These are phyloP conservation scores for Poliocrania exsul DNA, from an alignment of 2,797 vertebrate genomes.

Conservation along the genomic window DNA sequence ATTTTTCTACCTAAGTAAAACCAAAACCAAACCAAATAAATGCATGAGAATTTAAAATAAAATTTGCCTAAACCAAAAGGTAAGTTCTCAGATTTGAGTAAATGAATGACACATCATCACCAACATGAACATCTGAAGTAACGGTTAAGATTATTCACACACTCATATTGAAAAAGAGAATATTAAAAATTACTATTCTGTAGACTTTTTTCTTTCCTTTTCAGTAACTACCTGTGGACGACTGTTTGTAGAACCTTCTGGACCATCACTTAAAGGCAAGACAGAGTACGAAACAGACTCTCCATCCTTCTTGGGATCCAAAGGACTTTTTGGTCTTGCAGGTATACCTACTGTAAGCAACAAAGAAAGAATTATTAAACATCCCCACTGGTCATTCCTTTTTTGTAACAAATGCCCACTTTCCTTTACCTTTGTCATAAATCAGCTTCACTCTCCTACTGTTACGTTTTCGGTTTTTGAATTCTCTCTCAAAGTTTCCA, in stretches of 20 bases:
- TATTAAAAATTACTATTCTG: background rate
- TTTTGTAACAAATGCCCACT: background rate
- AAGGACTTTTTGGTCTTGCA: conserved; percentile 92
- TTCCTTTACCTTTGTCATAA: conserved; percentile 90
- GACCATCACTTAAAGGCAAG: conserved; percentile 92
- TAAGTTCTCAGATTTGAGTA: background rate
- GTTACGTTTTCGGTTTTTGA: conserved; percentile 94
- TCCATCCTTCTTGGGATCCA: conserved; percentile 92
- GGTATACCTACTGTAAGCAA: conserved; percentile 86
- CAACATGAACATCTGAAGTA: background rate
- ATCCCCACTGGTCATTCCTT: background rate
- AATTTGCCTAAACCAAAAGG: background rate
- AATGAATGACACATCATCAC: background rate
- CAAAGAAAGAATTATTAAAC: conserved; percentile 16
- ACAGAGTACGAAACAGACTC: conserved; percentile 90
- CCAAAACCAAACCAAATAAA: background rate
- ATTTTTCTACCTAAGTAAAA: background rate
- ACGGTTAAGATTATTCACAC: background rate
- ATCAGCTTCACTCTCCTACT: conserved; percentile 92
- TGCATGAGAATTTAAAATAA: background rate
- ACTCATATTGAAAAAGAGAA: background rate
- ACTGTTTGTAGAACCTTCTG: conserved; percentile 83
- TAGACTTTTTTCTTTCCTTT: background rate
- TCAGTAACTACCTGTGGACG: conserved; percentile 84
- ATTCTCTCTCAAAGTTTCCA: conserved; percentile 94